Base-by-base conservation (phyloP, 2,797 vertebrate species). In the Rachycentron canadum region DNA sequence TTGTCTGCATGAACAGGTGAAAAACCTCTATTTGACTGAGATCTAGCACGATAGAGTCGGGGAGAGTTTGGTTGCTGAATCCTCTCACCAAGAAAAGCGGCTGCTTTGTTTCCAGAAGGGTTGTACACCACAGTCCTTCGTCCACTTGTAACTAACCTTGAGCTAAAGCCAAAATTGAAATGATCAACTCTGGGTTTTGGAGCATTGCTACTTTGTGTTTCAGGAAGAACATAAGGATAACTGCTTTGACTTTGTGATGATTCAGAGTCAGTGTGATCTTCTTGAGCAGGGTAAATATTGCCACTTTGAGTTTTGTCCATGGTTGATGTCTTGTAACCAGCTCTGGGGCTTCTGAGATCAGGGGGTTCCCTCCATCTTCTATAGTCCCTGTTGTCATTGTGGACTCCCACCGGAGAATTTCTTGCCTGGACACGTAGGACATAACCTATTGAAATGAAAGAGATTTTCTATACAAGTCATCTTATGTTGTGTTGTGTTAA, bases 371-470 rank as follows among this genome's bases (percentile, higher is more conserved):
- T 23, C 76, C 52, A 63, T 38, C 50, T 50, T 52, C 43, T 17
- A 30, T 52, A 3, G 10, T 25, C 12, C 36, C 23, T 3, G 3
- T 52, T 49, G 57, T 78, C 66, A 74, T 38, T 78, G 66, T 52
- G 45, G 57, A 74, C 58, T n/a, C n/a, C 67, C 13, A 14, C 2
- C 9, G 34, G 12, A 4, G 38, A 19, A 60, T 25, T 32, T 69
- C 59, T 47, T 63, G 11, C 6, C 9, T 56, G 40, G 57, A 56
- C 57, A 17, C 1, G 23, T 16, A 3, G 58, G 32, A 53, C 53
- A 55, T 57, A 38, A 43, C 53, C 86, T 83, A n/a, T 3, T 19
- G 28, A 70, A 68, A 49, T 21, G 75, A 36, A 78, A 13, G 4
- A 50, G 2, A 25, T 0, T 14, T 30, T 30, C 7, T 23, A 26